Evolutionary conservation across 2,888 invertebrate genomes (phyloP), one percentile per base, ranked within the genome.

Genomic region (Luperina testacea): DNA sequence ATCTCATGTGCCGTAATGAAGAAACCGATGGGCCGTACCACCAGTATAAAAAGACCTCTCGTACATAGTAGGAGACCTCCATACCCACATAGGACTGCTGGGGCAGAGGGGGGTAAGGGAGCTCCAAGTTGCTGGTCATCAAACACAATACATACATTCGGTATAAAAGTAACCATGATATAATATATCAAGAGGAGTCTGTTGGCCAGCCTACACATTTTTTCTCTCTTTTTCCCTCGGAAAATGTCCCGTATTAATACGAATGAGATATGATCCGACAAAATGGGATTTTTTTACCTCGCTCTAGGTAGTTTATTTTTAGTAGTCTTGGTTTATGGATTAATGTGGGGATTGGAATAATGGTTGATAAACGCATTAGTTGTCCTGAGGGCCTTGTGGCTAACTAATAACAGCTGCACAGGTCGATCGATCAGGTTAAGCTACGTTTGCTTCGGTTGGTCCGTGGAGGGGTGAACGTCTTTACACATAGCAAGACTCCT

Each of bases 201-300:
- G 84, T 87, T 83, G 86, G 90, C 79, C 85, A 85, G 89, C 87
- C 89, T 85, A 85, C 87, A 90, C 90, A 91, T 91, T 91, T 91
- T 90, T 89, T 87, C 79, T 87, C 83, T 79, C 71, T 80, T 78
- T 78, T 59, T 71, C 70, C 70, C 70, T 82, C 87, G 89, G 89
- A 90, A 91, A 92, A 91, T 92, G 91, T 90, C 92, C 88, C 86
- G 90, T 93, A 93, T 92, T 93, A 92, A 93, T 91, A 91, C 89
- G 89, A 91, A 90, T 91, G 91, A 90, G 91, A 92, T 92, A 91
- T 91, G 90, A 89, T 91, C 88, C 88, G 81, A 81, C 89, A 78
- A 88, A 90, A 90, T 89, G 85, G 83, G 86, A 38, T 81, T 86
- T 88, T 87, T 84, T 86, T 87, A 85, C 87, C 84, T 85, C 77